These are phyloP conservation scores for Neosalanx taihuensis DNA, from an alignment of 2,797 vertebrate genomes.

Conservation along the genomic window DNA sequence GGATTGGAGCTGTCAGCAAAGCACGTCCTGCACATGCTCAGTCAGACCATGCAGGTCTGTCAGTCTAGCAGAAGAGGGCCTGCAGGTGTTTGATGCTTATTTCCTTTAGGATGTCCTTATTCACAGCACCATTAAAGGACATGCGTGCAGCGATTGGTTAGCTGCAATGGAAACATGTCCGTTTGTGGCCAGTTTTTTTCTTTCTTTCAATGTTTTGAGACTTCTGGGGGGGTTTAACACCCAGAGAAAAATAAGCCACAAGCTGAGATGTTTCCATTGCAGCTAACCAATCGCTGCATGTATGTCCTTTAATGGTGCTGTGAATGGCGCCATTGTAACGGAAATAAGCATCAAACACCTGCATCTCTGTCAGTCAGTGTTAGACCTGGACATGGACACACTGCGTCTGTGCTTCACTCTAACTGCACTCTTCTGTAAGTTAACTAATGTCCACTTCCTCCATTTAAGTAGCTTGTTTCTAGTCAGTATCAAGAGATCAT, in stretches of 20 bases:
- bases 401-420: conserved; percentile 6
- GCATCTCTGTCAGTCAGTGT: neutral
- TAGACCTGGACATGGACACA: conserved; percentile 29
- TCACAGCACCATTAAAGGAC: conserved; percentile 2
- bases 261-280: conserved; percentile 11
- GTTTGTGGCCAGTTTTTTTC: neutral
- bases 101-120: neutral
- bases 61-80: no score
- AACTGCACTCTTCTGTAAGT: conserved; percentile 27
- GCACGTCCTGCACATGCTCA: no score
- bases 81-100: conserved; percentile 3
- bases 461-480: no score
- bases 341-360: conserved; percentile 6
- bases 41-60: no score
- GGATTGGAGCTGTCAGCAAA: no score
- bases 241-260: neutral
- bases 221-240: no score
- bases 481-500: no score
- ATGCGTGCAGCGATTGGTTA: conserved; percentile 21
- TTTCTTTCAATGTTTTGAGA: no score
- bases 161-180: conserved; percentile 9
- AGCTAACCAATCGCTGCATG: conserved; percentile 18
- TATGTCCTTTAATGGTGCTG: conserved; percentile 7
- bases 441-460: neutral
- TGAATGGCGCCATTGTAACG: neutral